Conservation (phyloP, 2,888 invertebrate species). For the Thera britannica region DNA sequence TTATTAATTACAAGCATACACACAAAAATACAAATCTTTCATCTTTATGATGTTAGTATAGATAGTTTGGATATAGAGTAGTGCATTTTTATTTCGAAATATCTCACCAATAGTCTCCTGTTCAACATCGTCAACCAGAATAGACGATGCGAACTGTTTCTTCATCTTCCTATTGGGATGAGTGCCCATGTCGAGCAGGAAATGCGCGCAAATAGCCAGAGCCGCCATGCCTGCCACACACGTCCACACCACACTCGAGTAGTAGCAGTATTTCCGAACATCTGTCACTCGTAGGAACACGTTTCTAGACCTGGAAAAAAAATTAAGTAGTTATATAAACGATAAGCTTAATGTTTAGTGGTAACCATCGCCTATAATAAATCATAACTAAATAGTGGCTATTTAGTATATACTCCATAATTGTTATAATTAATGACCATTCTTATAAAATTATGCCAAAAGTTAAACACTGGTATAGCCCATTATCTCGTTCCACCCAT, state of each 20-base stretch:
- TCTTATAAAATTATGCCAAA: too few species aligned
- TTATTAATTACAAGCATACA: too few species aligned
- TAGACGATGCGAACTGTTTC: constrained; percentile 71
- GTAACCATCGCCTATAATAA: too few species aligned
- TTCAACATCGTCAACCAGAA: constrained; percentile 81
- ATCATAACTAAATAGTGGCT: too few species aligned
- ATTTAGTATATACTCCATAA: too few species aligned
- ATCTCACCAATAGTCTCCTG: constrained; percentile 89
- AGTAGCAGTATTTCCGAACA: constrained; percentile 94
- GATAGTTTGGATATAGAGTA: too few species aligned
- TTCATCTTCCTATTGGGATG: constrained; percentile 77
- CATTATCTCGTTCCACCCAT: too few species aligned
- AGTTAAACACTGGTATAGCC: too few species aligned
- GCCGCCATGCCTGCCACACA: constrained; percentile 88
- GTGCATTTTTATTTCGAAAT: neutral
- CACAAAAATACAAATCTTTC: too few species aligned
- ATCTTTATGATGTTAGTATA: too few species aligned
- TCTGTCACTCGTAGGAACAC: constrained; percentile 94
- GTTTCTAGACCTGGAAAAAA: constrained; percentile 87
- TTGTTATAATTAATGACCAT: too few species aligned
- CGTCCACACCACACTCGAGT: constrained; percentile 92
- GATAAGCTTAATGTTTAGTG: too few species aligned
- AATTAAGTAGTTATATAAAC: neutral
- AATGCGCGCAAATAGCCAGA: constrained; percentile 92
- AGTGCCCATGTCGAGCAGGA: constrained; percentile 88